Conservation (phyloP, 2,888 invertebrate species). For the Hipparchia sbordonii region DNA sequence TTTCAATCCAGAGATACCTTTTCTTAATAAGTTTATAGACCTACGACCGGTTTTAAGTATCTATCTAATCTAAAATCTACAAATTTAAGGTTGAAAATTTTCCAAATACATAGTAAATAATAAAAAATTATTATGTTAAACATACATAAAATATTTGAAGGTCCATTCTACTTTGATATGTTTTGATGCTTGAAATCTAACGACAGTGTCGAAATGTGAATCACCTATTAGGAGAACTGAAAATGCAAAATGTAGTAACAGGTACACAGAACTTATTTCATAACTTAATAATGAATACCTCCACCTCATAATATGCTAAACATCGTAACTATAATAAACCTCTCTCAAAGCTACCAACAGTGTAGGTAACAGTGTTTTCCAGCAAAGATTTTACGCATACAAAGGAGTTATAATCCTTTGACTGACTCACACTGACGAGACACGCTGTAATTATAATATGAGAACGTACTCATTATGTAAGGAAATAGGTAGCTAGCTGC, state of each 20-base stretch:
- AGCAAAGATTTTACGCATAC: background rate
- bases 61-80: background rate
- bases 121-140: no score
- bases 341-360: background rate
- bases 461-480: background rate
- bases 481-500: background rate
- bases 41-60: background rate
- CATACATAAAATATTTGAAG: no score
- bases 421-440: background rate
- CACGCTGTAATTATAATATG: background rate
- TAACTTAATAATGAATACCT: background rate
- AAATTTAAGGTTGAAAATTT: slow-evolving; percentile 2
- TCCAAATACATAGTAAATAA: no score
- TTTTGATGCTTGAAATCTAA: no score
- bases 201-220: no score
- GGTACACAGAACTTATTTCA: no score
- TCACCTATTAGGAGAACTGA: no score
- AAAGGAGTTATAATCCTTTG: background rate
- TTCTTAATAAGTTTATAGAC: slow-evolving; percentile 12
- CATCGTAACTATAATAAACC: background rate
- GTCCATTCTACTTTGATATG: no score
- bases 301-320: background rate
- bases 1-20: slow-evolving; percentile 9
- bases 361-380: background rate
- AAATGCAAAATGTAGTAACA: no score